phyloP scores from a whole-genome alignment of 37 sponge, comb jelly and placozoan species.

The Eunapius fragilis region DNA sequence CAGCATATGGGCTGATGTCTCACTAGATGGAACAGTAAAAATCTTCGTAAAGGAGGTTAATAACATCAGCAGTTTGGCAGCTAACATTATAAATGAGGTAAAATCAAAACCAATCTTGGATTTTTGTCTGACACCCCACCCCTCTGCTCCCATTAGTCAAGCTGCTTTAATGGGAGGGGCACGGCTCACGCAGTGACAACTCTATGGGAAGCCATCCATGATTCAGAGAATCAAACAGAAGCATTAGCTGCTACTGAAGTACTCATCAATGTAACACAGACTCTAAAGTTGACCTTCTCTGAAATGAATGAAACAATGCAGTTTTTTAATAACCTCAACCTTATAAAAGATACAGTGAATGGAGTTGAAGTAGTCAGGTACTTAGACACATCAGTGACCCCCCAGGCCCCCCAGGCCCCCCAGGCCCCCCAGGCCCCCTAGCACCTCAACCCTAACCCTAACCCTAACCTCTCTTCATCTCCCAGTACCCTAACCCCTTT shows the following conservation, averaged over 20 bases:
- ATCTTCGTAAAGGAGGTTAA: not conserved
- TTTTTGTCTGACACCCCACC: no score
- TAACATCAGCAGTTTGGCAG: not conserved
- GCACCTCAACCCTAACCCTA: not conserved
- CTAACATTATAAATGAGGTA: not conserved
- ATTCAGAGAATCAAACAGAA: not conserved
- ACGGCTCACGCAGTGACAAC: not conserved
- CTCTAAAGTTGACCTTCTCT: not conserved
- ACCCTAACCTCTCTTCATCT: not conserved
- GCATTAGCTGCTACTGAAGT: not conserved
- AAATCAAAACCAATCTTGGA: not conserved
- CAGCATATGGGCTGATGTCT: not conserved
- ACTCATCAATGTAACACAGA: not conserved
- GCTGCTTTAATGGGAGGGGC: not conserved
- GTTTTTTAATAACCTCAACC: not conserved
- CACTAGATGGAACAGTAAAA: not conserved
- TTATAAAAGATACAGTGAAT: not conserved
- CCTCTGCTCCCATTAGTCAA: not conserved
- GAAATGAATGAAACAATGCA: not conserved
- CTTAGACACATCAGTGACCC: no score
- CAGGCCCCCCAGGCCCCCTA: not conserved
- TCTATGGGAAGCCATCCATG: not conserved
- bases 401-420: no score
- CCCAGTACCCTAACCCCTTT: not conserved
- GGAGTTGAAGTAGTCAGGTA: not conserved